Evolutionary conservation across 1,140 invertebrate genomes (phyloP).

Genomic region (Pogonomyrmex barbatus): DNA sequence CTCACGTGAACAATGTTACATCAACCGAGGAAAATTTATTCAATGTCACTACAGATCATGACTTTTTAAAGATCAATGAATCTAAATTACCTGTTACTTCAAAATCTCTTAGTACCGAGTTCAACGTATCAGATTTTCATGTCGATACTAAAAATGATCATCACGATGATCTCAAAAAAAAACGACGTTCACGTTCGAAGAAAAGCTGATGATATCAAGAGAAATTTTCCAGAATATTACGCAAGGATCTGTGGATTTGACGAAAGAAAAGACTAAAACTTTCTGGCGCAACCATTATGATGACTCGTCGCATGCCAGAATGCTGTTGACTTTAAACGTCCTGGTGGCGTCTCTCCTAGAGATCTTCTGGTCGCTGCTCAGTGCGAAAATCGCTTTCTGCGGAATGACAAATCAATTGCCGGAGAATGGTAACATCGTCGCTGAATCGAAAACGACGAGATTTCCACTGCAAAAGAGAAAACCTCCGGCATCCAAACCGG

Average conservation of each 20-base stretch:
- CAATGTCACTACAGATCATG: slow-evolving; percentile 1
- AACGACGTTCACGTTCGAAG: slow-evolving; percentile 9
- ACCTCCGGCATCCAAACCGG: slow-evolving; percentile 70
- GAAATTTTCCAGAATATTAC: slow-evolving; percentile 10
- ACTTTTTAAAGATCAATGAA: not conserved
- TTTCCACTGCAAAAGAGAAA: slow-evolving; percentile 53
- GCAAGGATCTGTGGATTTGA: slow-evolving; percentile 21
- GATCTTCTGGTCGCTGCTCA: slow-evolving; percentile 87
- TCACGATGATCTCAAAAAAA: not conserved
- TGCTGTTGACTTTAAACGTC: slow-evolving; percentile 87
- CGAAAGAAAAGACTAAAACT: slow-evolving; percentile 1
- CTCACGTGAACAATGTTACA: not conserved
- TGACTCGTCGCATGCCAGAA: slow-evolving; percentile 21
- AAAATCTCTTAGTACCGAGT: not conserved
- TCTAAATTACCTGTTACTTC: not conserved
- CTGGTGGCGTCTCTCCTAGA: slow-evolving; percentile 88
- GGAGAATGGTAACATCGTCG: slow-evolving; percentile 75
- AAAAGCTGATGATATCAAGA: slow-evolving; percentile 6
- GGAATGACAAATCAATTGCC: slow-evolving; percentile 88
- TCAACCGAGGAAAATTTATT: not conserved
- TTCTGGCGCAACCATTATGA: slow-evolving; percentile 45
- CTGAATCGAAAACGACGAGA: slow-evolving; percentile 9
- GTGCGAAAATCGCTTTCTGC: slow-evolving; percentile 87
- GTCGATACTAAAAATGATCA: not conserved
- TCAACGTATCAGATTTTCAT: not conserved